phyloP scores from a whole-genome alignment of 1,140 invertebrate species.

The Onthophagus taurus region DNA sequence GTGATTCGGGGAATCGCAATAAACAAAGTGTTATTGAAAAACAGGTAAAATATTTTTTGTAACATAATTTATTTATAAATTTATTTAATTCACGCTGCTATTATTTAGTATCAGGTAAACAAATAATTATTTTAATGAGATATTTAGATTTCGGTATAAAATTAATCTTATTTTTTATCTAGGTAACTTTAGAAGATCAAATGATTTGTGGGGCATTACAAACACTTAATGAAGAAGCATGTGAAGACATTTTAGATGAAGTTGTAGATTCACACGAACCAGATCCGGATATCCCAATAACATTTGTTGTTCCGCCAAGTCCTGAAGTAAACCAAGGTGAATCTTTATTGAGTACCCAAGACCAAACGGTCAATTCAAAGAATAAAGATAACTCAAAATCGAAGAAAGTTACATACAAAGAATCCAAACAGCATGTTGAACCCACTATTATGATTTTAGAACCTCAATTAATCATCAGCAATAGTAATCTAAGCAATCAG shows the following conservation, averaged over 20 bases:
- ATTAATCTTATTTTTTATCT: slow-evolving; percentile 1
- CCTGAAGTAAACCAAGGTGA: slow-evolving; percentile 37
- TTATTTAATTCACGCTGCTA: neutral
- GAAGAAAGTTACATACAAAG: slow-evolving; percentile 13
- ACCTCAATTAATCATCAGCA: slow-evolving; percentile 11
- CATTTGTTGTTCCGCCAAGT: slow-evolving; percentile 33
- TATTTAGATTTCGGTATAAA: neutral
- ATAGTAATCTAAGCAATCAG: slow-evolving; percentile 8
- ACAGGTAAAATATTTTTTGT: slow-evolving; percentile 44
- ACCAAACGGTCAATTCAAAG: neutral
- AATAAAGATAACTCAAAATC: slow-evolving; percentile 8
- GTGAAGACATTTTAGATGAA: slow-evolving; percentile 71
- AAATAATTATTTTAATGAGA: neutral
- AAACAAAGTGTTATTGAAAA: slow-evolving; percentile 66
- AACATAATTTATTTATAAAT: neutral
- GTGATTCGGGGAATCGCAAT: slow-evolving; percentile 33
- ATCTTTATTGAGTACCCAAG: slow-evolving; percentile 12
- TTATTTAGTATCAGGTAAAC: slow-evolving; percentile 9
- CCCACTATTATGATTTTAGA: slow-evolving; percentile 23
- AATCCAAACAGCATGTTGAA: slow-evolving; percentile 15
- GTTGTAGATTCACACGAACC: slow-evolving; percentile 29
- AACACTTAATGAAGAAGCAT: slow-evolving; percentile 83
- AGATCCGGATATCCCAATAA: slow-evolving; percentile 32
- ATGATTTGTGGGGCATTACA: slow-evolving; percentile 89
- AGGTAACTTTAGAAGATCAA: slow-evolving; percentile 89